phyloP scores from a whole-genome alignment of 2,113 vertebrate species.

The Rhynchomys soricoides region DNA sequence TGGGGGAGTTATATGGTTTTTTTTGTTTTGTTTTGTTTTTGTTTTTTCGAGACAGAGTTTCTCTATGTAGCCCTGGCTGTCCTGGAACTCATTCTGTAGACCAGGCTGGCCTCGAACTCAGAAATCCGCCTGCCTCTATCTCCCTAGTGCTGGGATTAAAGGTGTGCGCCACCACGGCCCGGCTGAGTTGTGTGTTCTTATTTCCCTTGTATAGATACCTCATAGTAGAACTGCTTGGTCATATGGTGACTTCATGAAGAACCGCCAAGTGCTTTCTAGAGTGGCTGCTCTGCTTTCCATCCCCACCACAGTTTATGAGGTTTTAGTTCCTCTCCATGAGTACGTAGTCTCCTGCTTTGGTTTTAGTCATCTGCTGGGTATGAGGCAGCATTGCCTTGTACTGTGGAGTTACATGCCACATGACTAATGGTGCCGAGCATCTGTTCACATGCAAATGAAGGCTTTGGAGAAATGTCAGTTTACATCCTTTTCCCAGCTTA shows the following conservation, averaged over 20 bases:
- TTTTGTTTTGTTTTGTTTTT: too few relatives aligned
- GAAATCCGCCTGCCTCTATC: too few relatives aligned
- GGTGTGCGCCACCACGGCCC: too few relatives aligned
- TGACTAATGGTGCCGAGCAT: neutral
- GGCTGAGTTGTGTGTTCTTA: neutral
- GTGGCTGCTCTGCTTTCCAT: neutral
- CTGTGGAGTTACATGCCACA: neutral
- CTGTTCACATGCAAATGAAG: neutral
- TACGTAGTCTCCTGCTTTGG: neutral
- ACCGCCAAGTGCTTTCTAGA: slow-evolving; percentile 5
- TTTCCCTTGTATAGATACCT: neutral
- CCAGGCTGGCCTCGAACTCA: too few relatives aligned
- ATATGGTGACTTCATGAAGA: neutral
- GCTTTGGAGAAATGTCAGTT: slow-evolving; percentile 15
- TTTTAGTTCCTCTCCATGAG: neutral
- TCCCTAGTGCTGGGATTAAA: too few relatives aligned
- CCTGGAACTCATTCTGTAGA: too few relatives aligned
- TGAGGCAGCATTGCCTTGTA: neutral
- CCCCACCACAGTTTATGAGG: neutral
- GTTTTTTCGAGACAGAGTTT: too few relatives aligned
- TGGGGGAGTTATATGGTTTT: too few relatives aligned
- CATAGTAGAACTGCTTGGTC: slow-evolving; percentile 1
- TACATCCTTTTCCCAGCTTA: neutral
- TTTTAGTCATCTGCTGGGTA: neutral
- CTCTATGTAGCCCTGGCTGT: too few relatives aligned